Base-by-base conservation (phyloP, 2,113 vertebrate genomes). In the Sceloporus undulatus region DNA sequence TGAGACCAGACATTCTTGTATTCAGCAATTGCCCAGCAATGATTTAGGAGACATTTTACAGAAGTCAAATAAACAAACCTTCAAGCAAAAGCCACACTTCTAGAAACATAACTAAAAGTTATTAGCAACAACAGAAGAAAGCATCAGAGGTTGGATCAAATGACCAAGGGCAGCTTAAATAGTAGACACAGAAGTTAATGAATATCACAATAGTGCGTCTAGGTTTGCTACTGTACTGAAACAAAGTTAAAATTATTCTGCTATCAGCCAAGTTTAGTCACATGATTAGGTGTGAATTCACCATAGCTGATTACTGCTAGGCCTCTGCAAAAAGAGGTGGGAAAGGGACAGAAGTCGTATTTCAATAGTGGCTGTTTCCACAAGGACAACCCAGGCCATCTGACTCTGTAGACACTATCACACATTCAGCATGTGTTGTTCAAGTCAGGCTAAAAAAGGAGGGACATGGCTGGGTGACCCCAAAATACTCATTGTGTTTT, bases 21-120 rank as follows among this genome's bases (percentile, higher is more conserved):
- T 79, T 70, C 38, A 27, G 19, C 40, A 79, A 79, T 19, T 7
- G 25, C 7, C 29, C 34, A 56, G 48, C 38, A 70, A 70, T 25
- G 66, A 79, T 79, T 38, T 56, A 38, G 25, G 16, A 42, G 40
- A 70, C 73, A 6, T 10, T 56, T 79, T 25, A 59, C 13, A 59
- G 52, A 56, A 73, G n/a, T 54, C 18, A 52, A 27, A 48, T 48
- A 48, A 66, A 79, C 25, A 86, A n/a, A 18, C 23, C 16, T 79
- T 4, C 25, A 70, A 40, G n/a, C 54, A 54, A 76, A 76, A 29
- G 29, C 73, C 40, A 75, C 40, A 19, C 27, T 87, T 87, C 79
- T 25, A 65, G 38, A 87, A 82, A 29, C 54, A 62, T 19, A n/a
- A 77, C 5, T 87, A 54, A 65, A 87, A 87, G 74, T 87, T 82